phyloP scores from a whole-genome alignment of 2,113 vertebrate genomes.

The Coturnix japonica region DNA sequence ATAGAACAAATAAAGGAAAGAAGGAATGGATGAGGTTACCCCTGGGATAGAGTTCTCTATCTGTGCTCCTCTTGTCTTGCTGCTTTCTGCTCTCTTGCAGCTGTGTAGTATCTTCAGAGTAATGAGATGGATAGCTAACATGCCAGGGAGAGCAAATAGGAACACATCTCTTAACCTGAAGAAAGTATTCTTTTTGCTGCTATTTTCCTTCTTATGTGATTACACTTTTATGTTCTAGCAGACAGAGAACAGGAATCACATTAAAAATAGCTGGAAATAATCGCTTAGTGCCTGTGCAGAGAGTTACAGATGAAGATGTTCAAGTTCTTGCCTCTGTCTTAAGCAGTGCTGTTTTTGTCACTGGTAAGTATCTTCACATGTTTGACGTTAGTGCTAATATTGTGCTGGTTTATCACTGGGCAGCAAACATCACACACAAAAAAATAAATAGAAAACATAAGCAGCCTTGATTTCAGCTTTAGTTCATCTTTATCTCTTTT shows the following conservation, averaged over 20 bases:
- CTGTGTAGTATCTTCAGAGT: not conserved
- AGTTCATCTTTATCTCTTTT: not conserved
- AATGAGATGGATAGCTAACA: not conserved
- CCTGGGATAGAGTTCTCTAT: not conserved
- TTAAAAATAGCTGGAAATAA: slow-evolving; percentile 83
- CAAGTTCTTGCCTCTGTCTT: slow-evolving; percentile 75
- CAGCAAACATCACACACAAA: not conserved
- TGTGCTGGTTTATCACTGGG: not conserved
- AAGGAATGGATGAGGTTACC: not conserved
- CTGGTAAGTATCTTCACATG: slow-evolving; percentile 73
- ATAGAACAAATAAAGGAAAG: not conserved
- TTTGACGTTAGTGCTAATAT: not conserved
- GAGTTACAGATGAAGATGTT: slow-evolving; percentile 78
- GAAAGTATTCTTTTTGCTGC: not conserved
- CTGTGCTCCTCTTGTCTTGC: not conserved
- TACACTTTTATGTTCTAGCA: not conserved
- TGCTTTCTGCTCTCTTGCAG: not conserved
- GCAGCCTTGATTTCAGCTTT: not conserved
- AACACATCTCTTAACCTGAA: not conserved
- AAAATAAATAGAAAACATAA: not conserved
- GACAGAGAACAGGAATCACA: slow-evolving; percentile 37
- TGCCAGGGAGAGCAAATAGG: fast-evolving
- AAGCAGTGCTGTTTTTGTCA: slow-evolving; percentile 47
- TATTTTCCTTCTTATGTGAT: not conserved
- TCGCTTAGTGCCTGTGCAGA: slow-evolving; percentile 56